A percentile compares a stretch with the other conserved stretches of the same genome.
These are phyloP conservation scores for Sinelater perroti DNA, from an alignment of 2,888 invertebrate genomes.

Conservation along the genomic window DNA sequence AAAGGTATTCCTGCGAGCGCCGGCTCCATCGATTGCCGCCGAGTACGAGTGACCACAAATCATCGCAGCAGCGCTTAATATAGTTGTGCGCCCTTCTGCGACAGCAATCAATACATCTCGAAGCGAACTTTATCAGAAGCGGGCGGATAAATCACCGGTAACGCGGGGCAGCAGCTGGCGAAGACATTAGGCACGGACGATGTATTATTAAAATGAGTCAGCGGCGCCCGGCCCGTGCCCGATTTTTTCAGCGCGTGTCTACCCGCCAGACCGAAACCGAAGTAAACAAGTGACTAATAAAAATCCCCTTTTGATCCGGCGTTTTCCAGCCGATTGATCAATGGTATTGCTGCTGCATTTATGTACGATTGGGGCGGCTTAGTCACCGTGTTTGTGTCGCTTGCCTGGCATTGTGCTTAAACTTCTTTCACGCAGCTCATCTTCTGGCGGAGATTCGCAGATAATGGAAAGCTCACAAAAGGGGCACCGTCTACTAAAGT, in stretches of 20 bases:
- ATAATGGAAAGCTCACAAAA: too few species aligned
- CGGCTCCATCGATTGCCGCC: not conserved
- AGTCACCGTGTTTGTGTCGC: conserved; percentile 13
- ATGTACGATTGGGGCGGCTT: conserved; percentile 20
- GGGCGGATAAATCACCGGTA: conserved; percentile 20
- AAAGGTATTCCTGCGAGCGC: not conserved
- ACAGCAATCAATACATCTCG: conserved; percentile 20
- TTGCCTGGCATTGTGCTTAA: conserved; percentile 16
- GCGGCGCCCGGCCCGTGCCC: not conserved
- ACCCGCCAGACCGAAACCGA: conserved; percentile 14
- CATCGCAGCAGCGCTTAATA: conserved; percentile 5
- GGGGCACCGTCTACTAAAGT: too few species aligned
- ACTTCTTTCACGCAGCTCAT: not conserved
- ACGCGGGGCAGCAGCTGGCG: conserved; percentile 16
- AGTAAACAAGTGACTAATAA: conserved; percentile 35
- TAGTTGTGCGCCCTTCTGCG: conserved; percentile 7
- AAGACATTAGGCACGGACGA: conserved; percentile 27
- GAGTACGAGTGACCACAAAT: conserved; percentile 10
- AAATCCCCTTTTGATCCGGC: conserved; percentile 20
- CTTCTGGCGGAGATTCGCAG: not conserved
- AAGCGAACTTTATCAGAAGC: conserved; percentile 20
- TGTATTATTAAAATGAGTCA: conserved; percentile 31
- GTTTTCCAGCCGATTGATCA: conserved; percentile 28
- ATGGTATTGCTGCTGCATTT: conserved; percentile 20
- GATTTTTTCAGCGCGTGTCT: conserved; percentile 16